A percentile compares a stretch with the other conserved stretches of the same genome.
Conservation (phyloP, 2,888 invertebrate genomes). For the Scaptomyza polygonia region DNA sequence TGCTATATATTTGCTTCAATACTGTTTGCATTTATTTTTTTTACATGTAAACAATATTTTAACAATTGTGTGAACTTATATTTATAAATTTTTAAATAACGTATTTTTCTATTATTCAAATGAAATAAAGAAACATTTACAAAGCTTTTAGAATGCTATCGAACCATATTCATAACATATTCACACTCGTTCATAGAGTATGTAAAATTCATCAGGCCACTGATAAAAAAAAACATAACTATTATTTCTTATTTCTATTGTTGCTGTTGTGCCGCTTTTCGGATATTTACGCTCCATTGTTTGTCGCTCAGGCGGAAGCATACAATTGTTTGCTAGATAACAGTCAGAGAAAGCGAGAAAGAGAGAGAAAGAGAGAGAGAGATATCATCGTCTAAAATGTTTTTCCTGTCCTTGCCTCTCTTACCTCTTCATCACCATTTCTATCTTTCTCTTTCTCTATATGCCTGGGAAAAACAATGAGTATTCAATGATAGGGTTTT, state of each 20-base stretch:
- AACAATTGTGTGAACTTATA: too few species aligned
- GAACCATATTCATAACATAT: background rate
- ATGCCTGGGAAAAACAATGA: slow-evolving; percentile 53
- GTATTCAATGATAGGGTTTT: slow-evolving; percentile 60
- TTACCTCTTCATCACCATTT: background rate
- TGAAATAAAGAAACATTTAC: background rate
- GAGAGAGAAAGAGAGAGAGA: slow-evolving; percentile 55
- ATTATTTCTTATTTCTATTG: slow-evolving; percentile 46
- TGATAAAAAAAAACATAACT: slow-evolving; percentile 4
- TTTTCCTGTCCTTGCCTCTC: slow-evolving; percentile 45
- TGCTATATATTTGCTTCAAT: too few species aligned
- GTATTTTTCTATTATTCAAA: too few species aligned
- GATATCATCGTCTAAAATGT: slow-evolving; percentile 70
- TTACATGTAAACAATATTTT: too few species aligned
- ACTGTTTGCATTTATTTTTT: too few species aligned
- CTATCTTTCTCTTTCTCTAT: background rate
- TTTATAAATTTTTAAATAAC: too few species aligned
- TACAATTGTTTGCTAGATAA: slow-evolving; percentile 80
- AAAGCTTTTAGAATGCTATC: background rate
- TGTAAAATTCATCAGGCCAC: slow-evolving; percentile 19
- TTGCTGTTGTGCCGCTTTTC: slow-evolving; percentile 70
- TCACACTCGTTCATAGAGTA: slow-evolving; percentile 27
- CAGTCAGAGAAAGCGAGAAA: slow-evolving; percentile 31
- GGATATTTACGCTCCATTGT: slow-evolving; percentile 80
- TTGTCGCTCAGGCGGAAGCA: slow-evolving; percentile 81